Conservation (phyloP, 1,140 invertebrate genomes). For the Diplogasteroides magnus region DNA sequence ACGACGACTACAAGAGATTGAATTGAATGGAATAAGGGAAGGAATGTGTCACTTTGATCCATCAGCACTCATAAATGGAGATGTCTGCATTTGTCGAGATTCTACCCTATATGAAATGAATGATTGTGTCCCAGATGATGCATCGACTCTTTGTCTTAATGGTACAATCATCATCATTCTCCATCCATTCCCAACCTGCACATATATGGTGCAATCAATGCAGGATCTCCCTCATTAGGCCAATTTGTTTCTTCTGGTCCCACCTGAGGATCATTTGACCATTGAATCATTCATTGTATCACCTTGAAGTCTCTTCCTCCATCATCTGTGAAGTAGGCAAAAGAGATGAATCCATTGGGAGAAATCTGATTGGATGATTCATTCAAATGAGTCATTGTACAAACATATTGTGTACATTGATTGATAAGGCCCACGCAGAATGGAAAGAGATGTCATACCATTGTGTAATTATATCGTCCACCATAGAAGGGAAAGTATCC, state of each 20-base stretch:
- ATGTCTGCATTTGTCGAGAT: not conserved
- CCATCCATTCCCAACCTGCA: too few relatives aligned
- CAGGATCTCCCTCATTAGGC: conserved; percentile 22
- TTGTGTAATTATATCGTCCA: conserved; percentile 27
- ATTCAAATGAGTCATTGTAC: not conserved
- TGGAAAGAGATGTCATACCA: too few relatives aligned
- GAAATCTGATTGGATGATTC: conserved; percentile 27
- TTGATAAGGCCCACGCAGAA: too few relatives aligned
- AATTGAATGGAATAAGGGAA: not conserved
- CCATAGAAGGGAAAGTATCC: conserved; percentile 29
- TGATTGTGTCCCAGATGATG: not conserved
- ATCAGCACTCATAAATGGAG: not conserved
- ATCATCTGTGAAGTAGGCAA: conserved; percentile 28
- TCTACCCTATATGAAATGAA: not conserved
- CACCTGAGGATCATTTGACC: conserved; percentile 15
- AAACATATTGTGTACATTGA: too few relatives aligned
- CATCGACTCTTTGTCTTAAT: not conserved
- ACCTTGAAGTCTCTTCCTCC: not conserved
- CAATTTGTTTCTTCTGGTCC: conserved; percentile 23
- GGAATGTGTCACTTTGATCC: not conserved
- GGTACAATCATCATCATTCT: too few relatives aligned
- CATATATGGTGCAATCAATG: conserved; percentile 29
- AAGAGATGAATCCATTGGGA: conserved; percentile 25
- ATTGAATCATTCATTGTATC: too few relatives aligned
- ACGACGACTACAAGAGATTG: not conserved